Evolutionary conservation across 30 jellyfish, hydroid and myxozoan species (phyloP).

Genomic region (Aurelia aurita): DNA sequence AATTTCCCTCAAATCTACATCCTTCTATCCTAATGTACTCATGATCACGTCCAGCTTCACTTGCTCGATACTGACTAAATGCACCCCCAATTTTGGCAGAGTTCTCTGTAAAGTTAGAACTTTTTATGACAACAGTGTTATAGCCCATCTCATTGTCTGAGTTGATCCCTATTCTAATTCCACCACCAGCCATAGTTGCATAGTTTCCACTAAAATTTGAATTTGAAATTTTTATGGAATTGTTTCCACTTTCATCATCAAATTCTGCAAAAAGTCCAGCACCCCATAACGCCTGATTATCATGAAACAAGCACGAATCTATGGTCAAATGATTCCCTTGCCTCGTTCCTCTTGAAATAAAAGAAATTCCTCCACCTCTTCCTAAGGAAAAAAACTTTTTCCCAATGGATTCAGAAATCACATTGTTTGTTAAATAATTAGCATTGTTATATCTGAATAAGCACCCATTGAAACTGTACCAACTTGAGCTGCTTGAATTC

Average conservation of each 20-base stretch:
- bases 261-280: conserved; percentile 74
- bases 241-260: conserved; percentile 31
- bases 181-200: conserved; percentile 83
- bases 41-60: not conserved
- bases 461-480: conserved; percentile 22
- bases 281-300: conserved; percentile 83
- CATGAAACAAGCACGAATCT: conserved; percentile 17
- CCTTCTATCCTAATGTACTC: not conserved
- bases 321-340: conserved; percentile 20
- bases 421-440: not conserved
- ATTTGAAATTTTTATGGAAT: not conserved
- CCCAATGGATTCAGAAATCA: conserved; percentile 7
- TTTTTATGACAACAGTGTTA: conserved; percentile 10
- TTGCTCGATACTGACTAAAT: conserved; percentile 41
- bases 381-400: conserved; percentile 45
- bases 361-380: conserved; percentile 76
- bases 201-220: conserved; percentile 26
- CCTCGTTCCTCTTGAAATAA: conserved; percentile 37
- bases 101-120: conserved; percentile 25
- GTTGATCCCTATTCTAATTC: conserved; percentile 51
- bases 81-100: conserved; percentile 80
- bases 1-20: conserved; percentile 14
- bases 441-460: conserved; percentile 39
- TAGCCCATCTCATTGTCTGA: conserved; percentile 19
- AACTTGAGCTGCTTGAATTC: not conserved